Conservation (phyloP, 2,888 invertebrate species). For the Formica aserva region DNA sequence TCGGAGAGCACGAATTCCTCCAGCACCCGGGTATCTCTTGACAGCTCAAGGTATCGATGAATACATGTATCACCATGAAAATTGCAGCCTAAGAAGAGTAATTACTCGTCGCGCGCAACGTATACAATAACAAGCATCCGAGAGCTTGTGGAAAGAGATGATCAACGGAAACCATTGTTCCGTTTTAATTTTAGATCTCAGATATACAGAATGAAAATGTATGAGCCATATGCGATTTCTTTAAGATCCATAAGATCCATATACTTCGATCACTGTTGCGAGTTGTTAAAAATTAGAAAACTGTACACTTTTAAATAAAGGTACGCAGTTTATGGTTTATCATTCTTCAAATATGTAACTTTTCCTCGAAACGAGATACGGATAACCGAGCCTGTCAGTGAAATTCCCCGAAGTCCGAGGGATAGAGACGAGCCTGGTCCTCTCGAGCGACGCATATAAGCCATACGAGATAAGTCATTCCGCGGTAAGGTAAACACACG, state of each 20-base stretch:
- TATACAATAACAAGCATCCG: constrained; percentile 32
- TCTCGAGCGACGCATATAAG: constrained; percentile 15
- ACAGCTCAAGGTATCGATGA: constrained; percentile 53
- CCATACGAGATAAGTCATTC: constrained; percentile 30
- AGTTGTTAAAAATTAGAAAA: background rate
- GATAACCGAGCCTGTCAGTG: background rate
- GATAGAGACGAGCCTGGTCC: constrained; percentile 6
- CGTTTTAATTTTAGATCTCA: constrained; percentile 33
- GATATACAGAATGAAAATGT: background rate
- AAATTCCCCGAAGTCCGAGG: constrained; percentile 23
- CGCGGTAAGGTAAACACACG: constrained; percentile 9
- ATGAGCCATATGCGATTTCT: constrained; percentile 38
- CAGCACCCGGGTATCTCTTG: constrained; percentile 23
- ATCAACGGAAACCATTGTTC: constrained; percentile 22
- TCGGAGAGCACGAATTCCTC: constrained; percentile 57
- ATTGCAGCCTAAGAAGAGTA: constrained; percentile 34
- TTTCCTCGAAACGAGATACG: background rate
- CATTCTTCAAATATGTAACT: background rate
- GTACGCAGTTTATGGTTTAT: background rate
- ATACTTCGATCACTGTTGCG: background rate
- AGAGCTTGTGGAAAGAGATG: constrained; percentile 13
- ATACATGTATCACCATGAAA: constrained; percentile 22
- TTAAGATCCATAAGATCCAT: background rate
- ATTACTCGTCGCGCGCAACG: constrained; percentile 24
- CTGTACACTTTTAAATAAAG: background rate